Evolutionary conservation across 2,888 invertebrate species (phyloP), one percentile per base, ranked within the genome.

Genomic region (Hyppa rectilinea): DNA sequence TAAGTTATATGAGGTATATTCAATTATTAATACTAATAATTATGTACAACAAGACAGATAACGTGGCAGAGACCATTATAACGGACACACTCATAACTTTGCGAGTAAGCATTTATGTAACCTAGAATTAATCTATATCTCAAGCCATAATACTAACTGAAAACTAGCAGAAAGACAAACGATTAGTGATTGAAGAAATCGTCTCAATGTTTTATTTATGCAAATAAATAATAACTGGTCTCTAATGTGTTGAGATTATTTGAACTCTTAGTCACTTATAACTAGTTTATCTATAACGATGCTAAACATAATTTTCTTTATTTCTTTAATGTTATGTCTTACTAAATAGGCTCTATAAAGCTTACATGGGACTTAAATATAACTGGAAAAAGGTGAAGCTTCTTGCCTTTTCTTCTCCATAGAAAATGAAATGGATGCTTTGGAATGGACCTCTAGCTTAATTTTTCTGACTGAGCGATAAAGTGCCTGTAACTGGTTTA

Each of bases 121-220:
- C n/a, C 65, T 38, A 34, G 2, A 23, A 74, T 74, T 60, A 66
- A 74, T 74, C 29, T 60, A 47, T 26, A 47, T 49, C 40, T 34
- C n/a, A n/a, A n/a, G 34, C 12, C 14, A 20, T 56, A 55, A 55
- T 20, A 36, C 36, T 26, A 31, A 36, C 47, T 34, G 34, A 59
- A 53, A 55, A 73, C 34, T 47, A 29, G 14, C 59, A 53, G 38
- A 47, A 43, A 43, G 47, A 74, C 23, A 58, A 47, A 74, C 36
- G 58, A 55, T 53, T n/a, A 23, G 47, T 34, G 1, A 58, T 34
- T 58, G 29, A 49, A 61, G 20, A 4, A 38, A n/a, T 43, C 1
- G 38, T 17, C 10, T 68, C 9, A 56, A 62, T 62, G 38, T n/a
- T 68, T 68, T 52, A 68, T 75, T 68, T 75, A 75, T 75, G 75